These are phyloP conservation scores for Apaloderma vittatum DNA, from an alignment of 2,113 vertebrate species.

Conservation along the genomic window DNA sequence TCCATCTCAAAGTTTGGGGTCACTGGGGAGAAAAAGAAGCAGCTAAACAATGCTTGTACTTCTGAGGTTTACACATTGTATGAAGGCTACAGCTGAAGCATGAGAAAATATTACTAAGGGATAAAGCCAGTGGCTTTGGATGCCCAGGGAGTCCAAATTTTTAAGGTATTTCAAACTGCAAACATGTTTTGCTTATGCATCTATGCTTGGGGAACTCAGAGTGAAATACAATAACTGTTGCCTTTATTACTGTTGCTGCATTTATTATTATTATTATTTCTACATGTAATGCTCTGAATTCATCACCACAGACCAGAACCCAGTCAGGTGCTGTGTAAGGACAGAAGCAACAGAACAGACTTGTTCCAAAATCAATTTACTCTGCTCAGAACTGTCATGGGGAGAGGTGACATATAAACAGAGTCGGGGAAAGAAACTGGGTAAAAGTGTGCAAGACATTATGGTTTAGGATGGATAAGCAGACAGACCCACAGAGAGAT, in stretches of 20 bases:
- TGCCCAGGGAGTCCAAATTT: neutral
- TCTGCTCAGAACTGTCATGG: too few species aligned
- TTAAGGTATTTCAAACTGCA: neutral
- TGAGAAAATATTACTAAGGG: neutral
- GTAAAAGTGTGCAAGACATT: neutral
- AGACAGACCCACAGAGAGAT: neutral
- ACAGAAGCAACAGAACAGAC: neutral
- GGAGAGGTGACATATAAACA: neutral
- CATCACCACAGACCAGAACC: neutral
- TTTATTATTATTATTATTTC: neutral
- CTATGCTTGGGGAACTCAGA: neutral
- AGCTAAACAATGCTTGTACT: neutral
- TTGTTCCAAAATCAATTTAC: neutral
- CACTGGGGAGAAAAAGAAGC: neutral
- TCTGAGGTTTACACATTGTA: neutral
- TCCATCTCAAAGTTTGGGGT: neutral
- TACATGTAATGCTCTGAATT: neutral
- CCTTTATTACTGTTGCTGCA: neutral
- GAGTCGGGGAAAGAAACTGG: neutral
- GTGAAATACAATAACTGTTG: neutral
- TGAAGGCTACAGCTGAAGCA: neutral
- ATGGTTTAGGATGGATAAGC: neutral
- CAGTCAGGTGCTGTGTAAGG: neutral
- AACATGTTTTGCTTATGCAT: neutral
- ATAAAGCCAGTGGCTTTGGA: neutral